phyloP scores from a whole-genome alignment of 30 jellyfish, hydroid and myxozoan genomes.

The Aurelia aurita region DNA sequence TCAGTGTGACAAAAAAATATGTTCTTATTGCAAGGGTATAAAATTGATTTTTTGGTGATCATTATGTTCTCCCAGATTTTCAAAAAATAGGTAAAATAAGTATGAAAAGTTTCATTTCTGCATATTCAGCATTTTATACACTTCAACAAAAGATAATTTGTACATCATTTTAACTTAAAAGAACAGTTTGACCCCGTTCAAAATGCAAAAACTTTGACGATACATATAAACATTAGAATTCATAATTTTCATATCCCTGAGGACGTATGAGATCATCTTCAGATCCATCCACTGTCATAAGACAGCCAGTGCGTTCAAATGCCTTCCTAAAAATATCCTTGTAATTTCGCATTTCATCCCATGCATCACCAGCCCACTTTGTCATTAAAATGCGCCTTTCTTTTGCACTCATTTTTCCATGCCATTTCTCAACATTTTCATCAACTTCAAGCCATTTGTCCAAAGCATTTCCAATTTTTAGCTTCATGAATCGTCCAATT shows the following conservation, averaged over 20 bases:
- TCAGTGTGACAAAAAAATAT: too few relatives aligned
- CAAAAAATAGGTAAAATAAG: too few relatives aligned
- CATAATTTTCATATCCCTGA: conserved; percentile 51
- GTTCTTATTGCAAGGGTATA: too few relatives aligned
- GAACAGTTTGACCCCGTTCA: too few relatives aligned
- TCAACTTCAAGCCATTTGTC: conserved; percentile 59
- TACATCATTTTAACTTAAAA: too few relatives aligned
- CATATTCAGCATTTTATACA: too few relatives aligned
- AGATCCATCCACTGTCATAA: conserved; percentile 47
- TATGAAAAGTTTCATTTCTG: too few relatives aligned
- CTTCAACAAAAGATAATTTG: too few relatives aligned
- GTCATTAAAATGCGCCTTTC: conserved; percentile 49
- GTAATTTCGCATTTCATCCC: conserved; percentile 20
- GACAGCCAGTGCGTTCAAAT: conserved; percentile 46
- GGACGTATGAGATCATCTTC: conserved; percentile 38
- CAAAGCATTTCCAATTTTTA: conserved; percentile 41
- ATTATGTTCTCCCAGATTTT: too few relatives aligned
- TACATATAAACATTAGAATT: neutral
- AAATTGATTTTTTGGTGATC: too few relatives aligned
- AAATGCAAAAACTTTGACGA: too few relatives aligned
- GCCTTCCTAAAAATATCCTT: conserved; percentile 28
- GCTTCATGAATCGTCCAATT: conserved; percentile 44
- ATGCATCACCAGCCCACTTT: conserved; percentile 58
- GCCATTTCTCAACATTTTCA: conserved; percentile 43
- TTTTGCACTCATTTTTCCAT: conserved; percentile 35